Evolutionary conservation across 1,140 invertebrate genomes (phyloP), one percentile per base, ranked within the genome.

Genomic region (Trachymyrmex cornetzi): DNA sequence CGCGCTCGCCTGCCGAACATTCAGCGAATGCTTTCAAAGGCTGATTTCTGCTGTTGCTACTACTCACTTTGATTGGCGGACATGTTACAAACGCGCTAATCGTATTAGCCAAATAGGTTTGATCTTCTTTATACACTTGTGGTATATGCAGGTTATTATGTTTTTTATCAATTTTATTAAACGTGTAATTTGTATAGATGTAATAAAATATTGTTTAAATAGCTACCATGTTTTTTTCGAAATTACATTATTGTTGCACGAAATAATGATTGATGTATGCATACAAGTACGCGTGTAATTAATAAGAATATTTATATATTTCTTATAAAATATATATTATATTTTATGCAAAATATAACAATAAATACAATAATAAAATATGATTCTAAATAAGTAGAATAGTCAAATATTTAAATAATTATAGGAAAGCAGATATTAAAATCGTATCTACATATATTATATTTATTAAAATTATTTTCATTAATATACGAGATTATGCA

Each of bases 1-100:
- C 48, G 48, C 80, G 38, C 34, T 27, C 55, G 67, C 44, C 30
- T 30, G n/a, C 38, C 69, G 38, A 61, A 61, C 38, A 81, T 34
- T 55, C 77, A 74, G 34, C 72, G 82, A 77, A 19, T 48, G 34
- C 82, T 85, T 79, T 85, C 74, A 79, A 84, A 72, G 74, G 55
- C 86, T 80, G 87, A 79, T 85, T 63, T 64, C 75, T 79, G n/a
- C 59, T 11, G 75, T 67, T 88, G 63, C 69, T 55, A 24, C 34
- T 67, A 44, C n/a, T 19, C 38, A 55, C 69, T 86, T 89, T 77
- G 55, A 77, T 81, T 30, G 85, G 34, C 44, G 85, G 34, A 5
- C 67, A 48, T 14, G 44, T 77, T 84, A 63, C 69, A 64, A 85
- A 67, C 48, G 71, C 55, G 71, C 66, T 30, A 69, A 81, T 57